A percentile compares a stretch with the other conserved stretches of the same genome.
phyloP scores from a whole-genome alignment of 2,113 vertebrate genomes.

The Condylura cristata region DNA sequence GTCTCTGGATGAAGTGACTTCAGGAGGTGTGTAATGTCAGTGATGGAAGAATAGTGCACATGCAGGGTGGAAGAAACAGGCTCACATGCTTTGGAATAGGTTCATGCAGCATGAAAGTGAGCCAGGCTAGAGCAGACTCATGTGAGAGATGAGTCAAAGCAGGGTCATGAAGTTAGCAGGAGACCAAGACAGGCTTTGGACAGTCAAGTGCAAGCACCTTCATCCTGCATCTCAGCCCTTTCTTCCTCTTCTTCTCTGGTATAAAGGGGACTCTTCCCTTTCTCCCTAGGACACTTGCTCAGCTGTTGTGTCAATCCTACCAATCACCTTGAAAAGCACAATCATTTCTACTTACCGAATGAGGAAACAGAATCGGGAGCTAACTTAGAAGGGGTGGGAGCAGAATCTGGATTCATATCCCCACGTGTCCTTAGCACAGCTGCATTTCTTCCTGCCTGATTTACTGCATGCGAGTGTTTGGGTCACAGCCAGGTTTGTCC shows the following conservation, averaged over 20 bases:
- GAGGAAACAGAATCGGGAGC: not conserved
- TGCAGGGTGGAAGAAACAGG: not conserved
- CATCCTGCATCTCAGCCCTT: not conserved
- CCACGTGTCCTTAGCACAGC: accelerated
- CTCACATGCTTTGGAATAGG: not conserved
- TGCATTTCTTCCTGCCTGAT: not conserved
- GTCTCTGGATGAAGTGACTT: not conserved
- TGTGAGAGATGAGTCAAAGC: not conserved
- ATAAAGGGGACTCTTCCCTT: not conserved
- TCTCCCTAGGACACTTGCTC: not conserved
- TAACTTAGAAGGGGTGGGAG: not conserved
- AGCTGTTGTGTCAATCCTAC: not conserved
- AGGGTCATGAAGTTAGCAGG: too few relatives aligned
- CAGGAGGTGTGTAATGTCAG: not conserved
- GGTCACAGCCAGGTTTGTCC: not conserved
- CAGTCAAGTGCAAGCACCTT: not conserved
- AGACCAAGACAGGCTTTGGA: not conserved
- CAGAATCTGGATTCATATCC: not conserved
- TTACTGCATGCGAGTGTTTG: accelerated
- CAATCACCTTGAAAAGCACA: not conserved
- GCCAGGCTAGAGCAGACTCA: not conserved
- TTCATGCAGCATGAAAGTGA: accelerated
- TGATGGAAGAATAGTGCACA: not conserved
- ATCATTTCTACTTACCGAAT: not conserved
- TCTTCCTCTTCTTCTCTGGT: not conserved